Percentiles rank a stretch among this genome's conserved stretches.
These are phyloP conservation scores for Phylloscopus collybita DNA, from an alignment of 2,797 vertebrate genomes.

Conservation along the genomic window DNA sequence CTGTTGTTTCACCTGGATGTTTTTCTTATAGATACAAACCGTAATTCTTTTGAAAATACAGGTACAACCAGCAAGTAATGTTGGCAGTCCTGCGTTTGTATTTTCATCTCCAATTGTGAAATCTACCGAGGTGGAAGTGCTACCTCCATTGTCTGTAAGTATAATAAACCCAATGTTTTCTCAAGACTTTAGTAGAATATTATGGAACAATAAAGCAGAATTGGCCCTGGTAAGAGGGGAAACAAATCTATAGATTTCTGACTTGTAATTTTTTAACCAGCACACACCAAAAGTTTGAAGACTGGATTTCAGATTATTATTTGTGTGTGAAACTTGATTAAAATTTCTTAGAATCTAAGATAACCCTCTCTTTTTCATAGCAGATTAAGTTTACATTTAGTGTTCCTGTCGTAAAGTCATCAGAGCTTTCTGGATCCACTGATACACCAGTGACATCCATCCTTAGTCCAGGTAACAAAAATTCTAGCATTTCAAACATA, in stretches of 20 bases:
- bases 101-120: constrained; percentile 97
- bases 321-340: neutral
- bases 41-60: constrained; percentile 70
- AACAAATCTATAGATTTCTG: neutral
- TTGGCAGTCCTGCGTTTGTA: constrained; percentile 85
- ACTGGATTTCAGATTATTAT: neutral
- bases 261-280: neutral
- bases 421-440: constrained; percentile 79
- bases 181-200: neutral
- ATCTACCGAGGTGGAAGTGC: constrained; percentile 89
- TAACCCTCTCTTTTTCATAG: constrained; percentile 11
- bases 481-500: neutral
- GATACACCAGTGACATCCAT: constrained; percentile 75
- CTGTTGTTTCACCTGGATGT: neutral
- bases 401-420: constrained; percentile 88
- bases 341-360: constrained; percentile 23
- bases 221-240: neutral
- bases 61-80: constrained; percentile 76
- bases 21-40: neutral
- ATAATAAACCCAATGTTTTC: neutral
- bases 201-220: neutral
- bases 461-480: constrained; percentile 77
- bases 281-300: neutral
- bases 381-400: constrained; percentile 96
- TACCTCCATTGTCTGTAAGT: constrained; percentile 89